Evolutionary conservation across 2,797 vertebrate species (phyloP).

Genomic region (Leptatherina wallacei): DNA sequence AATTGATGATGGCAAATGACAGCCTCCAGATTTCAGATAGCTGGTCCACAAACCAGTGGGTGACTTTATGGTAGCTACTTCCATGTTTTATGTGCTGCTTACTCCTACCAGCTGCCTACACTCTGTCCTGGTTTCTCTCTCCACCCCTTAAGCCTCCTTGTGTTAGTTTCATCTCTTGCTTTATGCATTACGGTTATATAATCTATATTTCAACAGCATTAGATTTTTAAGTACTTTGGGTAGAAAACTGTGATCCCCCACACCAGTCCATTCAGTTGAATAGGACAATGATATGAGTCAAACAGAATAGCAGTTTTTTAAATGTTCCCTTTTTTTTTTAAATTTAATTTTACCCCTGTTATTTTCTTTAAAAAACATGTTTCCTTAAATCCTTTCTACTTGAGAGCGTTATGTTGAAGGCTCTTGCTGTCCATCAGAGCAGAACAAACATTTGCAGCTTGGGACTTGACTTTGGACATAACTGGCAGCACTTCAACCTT

Average conservation of each 20-base stretch:
- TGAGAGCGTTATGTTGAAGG: not conserved
- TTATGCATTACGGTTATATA: slow-evolving; percentile 10
- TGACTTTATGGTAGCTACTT: slow-evolving; percentile 22
- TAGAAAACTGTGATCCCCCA: not conserved
- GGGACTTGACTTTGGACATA: slow-evolving; percentile 6
- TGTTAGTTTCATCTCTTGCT: slow-evolving; percentile 21
- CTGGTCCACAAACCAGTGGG: slow-evolving; percentile 7
- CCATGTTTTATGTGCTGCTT: slow-evolving; percentile 6
- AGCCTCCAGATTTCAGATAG: not conserved
- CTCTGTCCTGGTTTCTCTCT: slow-evolving; percentile 11
- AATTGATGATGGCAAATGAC: not conserved
- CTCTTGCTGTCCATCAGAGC: not conserved
- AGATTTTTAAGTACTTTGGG: not conserved
- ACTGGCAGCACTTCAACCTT: slow-evolving; percentile 9
- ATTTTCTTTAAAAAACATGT: not conserved
- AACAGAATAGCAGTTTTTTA: not conserved
- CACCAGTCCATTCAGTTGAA: not conserved
- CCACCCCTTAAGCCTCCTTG: not conserved
- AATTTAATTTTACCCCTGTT: not conserved
- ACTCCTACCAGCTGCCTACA: slow-evolving; percentile 18
- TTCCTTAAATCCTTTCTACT: not conserved
- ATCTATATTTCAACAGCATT: not conserved
- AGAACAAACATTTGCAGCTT: slow-evolving; percentile 10
- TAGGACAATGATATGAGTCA: not conserved
- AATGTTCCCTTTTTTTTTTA: not conserved